These are phyloP conservation scores for Oceanodroma tethys DNA, from an alignment of 2,113 vertebrate species.

Conservation along the genomic window DNA sequence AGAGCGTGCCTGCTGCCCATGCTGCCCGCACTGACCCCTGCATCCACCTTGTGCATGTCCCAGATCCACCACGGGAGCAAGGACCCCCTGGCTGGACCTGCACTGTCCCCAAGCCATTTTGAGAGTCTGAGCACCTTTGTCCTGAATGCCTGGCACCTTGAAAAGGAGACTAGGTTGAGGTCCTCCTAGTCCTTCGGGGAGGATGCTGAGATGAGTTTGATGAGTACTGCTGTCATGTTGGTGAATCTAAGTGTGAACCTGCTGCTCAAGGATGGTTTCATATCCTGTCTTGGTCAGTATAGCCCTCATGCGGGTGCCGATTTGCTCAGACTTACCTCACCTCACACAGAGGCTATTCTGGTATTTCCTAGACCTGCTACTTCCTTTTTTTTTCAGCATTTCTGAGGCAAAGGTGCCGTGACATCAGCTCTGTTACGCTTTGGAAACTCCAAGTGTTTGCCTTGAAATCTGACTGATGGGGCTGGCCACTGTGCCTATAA, in stretches of 20 bases:
- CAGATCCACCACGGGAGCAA: background rate
- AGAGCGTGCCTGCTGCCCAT: accelerated
- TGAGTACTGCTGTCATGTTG: background rate
- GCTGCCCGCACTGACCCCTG: background rate
- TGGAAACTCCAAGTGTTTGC: background rate
- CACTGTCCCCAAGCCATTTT: background rate
- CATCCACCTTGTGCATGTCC: background rate
- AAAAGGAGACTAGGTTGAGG: background rate
- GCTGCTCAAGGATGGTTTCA: background rate
- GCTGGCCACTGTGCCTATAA: background rate
- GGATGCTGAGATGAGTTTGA: background rate
- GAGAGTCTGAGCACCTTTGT: background rate
- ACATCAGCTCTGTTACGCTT: background rate
- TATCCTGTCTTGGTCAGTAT: background rate
- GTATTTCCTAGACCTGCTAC: background rate
- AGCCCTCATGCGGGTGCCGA: background rate
- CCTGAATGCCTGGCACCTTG: background rate
- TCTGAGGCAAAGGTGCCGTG: background rate
- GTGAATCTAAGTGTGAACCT: background rate
- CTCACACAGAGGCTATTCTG: background rate
- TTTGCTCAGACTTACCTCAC: background rate
- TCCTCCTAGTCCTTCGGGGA: background rate
- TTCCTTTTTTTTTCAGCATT: background rate
- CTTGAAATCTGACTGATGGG: background rate
- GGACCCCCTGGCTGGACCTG: background rate